A percentile compares a stretch with the other conserved stretches of the same genome.
These are phyloP conservation scores for Chrysomela aeneicollis DNA, from an alignment of 2,888 invertebrate species.

Conservation along the genomic window DNA sequence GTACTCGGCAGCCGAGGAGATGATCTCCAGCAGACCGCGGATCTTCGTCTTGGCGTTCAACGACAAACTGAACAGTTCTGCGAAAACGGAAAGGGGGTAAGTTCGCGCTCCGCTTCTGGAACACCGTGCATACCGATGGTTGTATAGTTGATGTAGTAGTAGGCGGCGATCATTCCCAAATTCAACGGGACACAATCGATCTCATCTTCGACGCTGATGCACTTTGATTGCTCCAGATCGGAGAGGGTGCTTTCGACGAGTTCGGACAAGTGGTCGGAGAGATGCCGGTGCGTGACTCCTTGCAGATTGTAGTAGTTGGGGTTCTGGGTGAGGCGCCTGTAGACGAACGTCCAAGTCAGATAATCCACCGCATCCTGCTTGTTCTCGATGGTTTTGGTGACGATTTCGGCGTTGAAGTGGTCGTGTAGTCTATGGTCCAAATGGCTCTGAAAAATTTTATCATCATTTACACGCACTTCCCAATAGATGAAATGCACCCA, in stretches of 20 bases:
- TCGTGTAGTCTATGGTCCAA: slow-evolving; percentile 97
- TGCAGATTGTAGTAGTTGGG: slow-evolving; percentile 99
- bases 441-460: slow-evolving; percentile 79
- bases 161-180: slow-evolving; percentile 99
- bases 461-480: too few species aligned
- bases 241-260: slow-evolving; percentile 94
- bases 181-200: slow-evolving; percentile 97
- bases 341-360: slow-evolving; percentile 98
- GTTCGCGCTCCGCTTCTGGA: too few species aligned
- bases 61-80: slow-evolving; percentile 96
- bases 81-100: too few species aligned
- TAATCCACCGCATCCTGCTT: slow-evolving; percentile 99
- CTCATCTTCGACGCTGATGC: slow-evolving; percentile 97
- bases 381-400: slow-evolving; percentile 99
- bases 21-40: slow-evolving; percentile 95
- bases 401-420: slow-evolving; percentile 99
- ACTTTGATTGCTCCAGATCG: slow-evolving; percentile 95
- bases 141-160: slow-evolving; percentile 99
- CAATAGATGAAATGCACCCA: slow-evolving; percentile 15
- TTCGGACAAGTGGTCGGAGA: slow-evolving; percentile 98
- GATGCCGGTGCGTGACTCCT: slow-evolving; percentile 93
- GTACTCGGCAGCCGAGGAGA: slow-evolving; percentile 97
- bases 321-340: slow-evolving; percentile 96
- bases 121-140: too few species aligned
- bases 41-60: slow-evolving; percentile 97